Evolutionary conservation across 2,888 invertebrate species (phyloP).

Genomic region (Eueremaeus valkanovi): DNA sequence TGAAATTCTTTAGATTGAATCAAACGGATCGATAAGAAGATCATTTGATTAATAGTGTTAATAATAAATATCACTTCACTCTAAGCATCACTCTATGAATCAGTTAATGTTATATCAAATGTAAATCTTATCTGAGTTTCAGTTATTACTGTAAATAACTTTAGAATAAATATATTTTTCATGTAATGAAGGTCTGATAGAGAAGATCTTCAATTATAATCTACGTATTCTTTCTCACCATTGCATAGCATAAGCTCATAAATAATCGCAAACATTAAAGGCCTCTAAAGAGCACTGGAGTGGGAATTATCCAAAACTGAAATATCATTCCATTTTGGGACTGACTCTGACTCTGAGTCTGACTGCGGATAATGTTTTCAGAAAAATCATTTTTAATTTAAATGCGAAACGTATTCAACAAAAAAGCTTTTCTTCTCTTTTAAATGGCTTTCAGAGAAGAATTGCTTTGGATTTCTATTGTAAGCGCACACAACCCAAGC

Average conservation of each 20-base stretch:
- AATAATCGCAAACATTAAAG: background rate
- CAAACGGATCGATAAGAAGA: background rate
- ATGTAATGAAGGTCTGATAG: background rate
- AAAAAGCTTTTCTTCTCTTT: background rate
- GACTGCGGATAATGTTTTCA: too few species aligned
- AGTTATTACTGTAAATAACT: background rate
- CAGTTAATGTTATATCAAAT: background rate
- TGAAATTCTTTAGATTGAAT: background rate
- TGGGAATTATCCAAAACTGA: background rate
- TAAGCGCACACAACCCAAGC: background rate
- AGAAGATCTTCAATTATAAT: background rate
- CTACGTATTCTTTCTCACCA: background rate
- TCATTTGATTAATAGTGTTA: constrained; percentile 4
- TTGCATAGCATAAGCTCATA: background rate
- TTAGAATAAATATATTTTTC: background rate
- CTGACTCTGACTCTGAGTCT: too few species aligned
- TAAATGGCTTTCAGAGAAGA: background rate
- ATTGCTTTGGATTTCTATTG: background rate
- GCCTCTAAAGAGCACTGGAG: too few species aligned
- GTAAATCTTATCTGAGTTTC: background rate
- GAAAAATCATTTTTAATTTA: background rate
- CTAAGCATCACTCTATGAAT: background rate
- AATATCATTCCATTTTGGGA: too few species aligned
- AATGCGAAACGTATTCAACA: background rate
- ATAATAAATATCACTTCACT: background rate